Base-by-base conservation (phyloP, 2,113 vertebrate species). In the Tachycineta bicolor region DNA sequence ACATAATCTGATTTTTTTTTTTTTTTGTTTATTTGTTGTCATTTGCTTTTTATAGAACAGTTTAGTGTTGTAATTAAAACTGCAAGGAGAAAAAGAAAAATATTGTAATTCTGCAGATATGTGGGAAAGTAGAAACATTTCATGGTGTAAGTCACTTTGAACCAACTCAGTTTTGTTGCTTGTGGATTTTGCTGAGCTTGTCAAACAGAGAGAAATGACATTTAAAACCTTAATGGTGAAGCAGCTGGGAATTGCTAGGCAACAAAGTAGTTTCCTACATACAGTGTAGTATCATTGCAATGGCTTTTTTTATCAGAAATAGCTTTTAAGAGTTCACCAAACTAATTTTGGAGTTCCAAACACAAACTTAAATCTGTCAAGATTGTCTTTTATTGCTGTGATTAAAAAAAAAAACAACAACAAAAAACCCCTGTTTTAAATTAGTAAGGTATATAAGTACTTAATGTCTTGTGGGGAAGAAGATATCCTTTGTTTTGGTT, bases 201-300 rank as follows among this genome's bases (percentile, higher is more conserved):
- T 83, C 76, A 90, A 83, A 91, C 28, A 63, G 76, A 59, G 74
- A 55, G 81, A 76, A 94, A 83, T 58, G 14, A 62, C 0, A 1
- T 95, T 93, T 90, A 55, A 94, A 90, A 63, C 12, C 37, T 69
- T 93, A 89, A 77, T 85, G 39, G 63, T 86, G 59, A 77, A 85
- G 75, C 52, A 94, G 82, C 67, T 90, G 78, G 63, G 90, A 85
- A 93, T 76, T 88, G 75, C 70, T 97, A 77, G 67, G 93, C 53
- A 85, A 60, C 47, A 2, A 14, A 29, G 37, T 53, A 43, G 70
- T 83, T 95, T 83, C 33, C n/a, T 70, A 34, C 20, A 13, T n/a
- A 63, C 26, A 63, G 55, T 41, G 26, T 80, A 49, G 67, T 21
- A 70, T 67, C 59, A 28, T 43, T 88, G 39, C 67, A 93, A 39